These are phyloP conservation scores for Crotalus horridus DNA, from an alignment of 2,113 vertebrate species.

Conservation along the genomic window DNA sequence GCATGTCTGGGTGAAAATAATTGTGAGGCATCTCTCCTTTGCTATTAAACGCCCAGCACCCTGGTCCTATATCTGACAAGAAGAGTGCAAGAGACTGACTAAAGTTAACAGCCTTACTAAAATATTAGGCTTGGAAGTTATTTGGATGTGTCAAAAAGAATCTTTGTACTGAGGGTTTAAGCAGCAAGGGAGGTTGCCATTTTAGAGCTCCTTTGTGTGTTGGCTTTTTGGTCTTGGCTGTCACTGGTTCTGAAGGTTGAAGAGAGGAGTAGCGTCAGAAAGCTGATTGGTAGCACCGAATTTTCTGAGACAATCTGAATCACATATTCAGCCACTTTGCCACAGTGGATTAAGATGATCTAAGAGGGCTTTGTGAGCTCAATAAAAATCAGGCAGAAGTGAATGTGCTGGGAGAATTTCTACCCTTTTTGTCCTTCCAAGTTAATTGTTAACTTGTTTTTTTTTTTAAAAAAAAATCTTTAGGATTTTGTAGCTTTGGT, in stretches of 20 bases:
- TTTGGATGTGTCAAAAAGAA: conserved; percentile 80
- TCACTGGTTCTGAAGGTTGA: conserved; percentile 93
- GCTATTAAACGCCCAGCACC: conserved; percentile 69
- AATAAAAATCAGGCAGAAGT: conserved; percentile 87
- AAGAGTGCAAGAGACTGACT: conserved; percentile 65
- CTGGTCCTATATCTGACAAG: conserved; percentile 56
- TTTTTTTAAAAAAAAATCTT: conserved; percentile 35
- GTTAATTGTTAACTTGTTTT: conserved; percentile 78
- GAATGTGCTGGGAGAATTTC: conserved; percentile 81
- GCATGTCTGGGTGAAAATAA: conserved; percentile 72
- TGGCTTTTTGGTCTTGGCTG: conserved; percentile 92
- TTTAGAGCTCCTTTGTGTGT: conserved; percentile 86
- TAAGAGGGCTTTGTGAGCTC: conserved; percentile 89
- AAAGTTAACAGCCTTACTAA: conserved; percentile 77
- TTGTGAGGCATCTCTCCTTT: conserved; percentile 74
- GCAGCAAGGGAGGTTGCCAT: conserved; percentile 80
- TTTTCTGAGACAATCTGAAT: conserved; percentile 92
- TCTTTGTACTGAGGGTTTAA: conserved; percentile 85
- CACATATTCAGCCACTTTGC: conserved; percentile 95
- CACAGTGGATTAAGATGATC: conserved; percentile 96
- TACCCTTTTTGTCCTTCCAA: conserved; percentile 91
- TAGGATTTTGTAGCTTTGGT: conserved; percentile 67
- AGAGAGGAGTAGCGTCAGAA: conserved; percentile 87
- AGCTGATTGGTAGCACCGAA: conserved; percentile 89
- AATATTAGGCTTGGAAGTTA: conserved; percentile 83